Percentiles rank a stretch among this genome's conserved stretches.
Evolutionary conservation across 2,113 vertebrate species (phyloP).

Genomic region (Lepisosteus oculatus): DNA sequence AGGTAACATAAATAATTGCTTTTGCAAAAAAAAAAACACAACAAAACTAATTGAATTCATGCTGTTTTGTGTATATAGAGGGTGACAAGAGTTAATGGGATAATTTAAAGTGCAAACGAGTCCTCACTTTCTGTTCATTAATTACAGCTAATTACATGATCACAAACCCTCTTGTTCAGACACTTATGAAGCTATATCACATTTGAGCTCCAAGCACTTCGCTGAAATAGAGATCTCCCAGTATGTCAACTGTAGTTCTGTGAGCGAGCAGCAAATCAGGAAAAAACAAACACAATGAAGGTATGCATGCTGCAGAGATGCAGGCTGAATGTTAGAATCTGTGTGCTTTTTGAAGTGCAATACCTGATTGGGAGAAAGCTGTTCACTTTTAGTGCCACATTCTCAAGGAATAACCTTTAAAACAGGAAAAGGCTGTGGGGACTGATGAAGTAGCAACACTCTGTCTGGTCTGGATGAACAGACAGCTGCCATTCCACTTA

Average conservation of each 20-base stretch:
- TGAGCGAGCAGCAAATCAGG: constrained; percentile 16
- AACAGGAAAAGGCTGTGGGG: too few relatives aligned
- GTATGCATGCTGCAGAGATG: too few relatives aligned
- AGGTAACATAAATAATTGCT: constrained; percentile 71
- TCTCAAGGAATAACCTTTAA: too few relatives aligned
- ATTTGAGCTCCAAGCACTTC: constrained; percentile 52
- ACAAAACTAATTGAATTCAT: constrained; percentile 96
- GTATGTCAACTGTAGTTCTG: constrained; percentile 31
- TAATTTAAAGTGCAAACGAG: constrained; percentile 99
- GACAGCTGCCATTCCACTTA: too few relatives aligned
- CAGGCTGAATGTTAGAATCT: too few relatives aligned
- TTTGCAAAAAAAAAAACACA: constrained; percentile 70
- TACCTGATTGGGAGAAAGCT: too few relatives aligned
- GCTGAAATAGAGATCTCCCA: constrained; percentile 39
- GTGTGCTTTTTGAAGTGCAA: too few relatives aligned
- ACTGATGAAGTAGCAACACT: too few relatives aligned
- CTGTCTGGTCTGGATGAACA: too few relatives aligned
- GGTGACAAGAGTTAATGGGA: constrained; percentile 99
- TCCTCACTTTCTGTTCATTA: constrained; percentile 98
- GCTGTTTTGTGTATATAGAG: constrained; percentile 97
- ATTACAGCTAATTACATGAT: constrained; percentile 99
- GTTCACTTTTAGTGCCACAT: too few relatives aligned
- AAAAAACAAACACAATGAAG: constrained; percentile 17
- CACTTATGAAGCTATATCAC: constrained; percentile 83
- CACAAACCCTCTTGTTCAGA: constrained; percentile 87